Evolutionary conservation across 2,797 vertebrate genomes (phyloP).

Genomic region (Peromyscus attwateri): DNA sequence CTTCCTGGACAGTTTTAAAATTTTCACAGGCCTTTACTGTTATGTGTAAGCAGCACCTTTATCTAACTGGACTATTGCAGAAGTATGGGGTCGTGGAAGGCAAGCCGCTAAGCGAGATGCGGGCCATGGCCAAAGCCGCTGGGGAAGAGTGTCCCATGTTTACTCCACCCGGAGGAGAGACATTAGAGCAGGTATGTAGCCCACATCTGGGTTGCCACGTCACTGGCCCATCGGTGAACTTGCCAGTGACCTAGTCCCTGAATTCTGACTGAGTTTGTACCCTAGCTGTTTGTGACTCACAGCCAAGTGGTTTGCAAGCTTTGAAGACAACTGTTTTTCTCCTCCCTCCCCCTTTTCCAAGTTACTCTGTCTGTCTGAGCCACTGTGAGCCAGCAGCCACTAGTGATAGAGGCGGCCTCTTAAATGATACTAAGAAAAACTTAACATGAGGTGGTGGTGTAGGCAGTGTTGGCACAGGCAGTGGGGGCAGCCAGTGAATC

Average conservation of each 20-base stretch:
- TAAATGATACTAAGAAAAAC: not conserved
- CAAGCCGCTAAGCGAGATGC: conserved; percentile 91
- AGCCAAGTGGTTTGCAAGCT: conserved; percentile 3
- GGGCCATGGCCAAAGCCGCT: conserved; percentile 94
- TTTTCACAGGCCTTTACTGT: not conserved
- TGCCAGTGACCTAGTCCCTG: accelerated
- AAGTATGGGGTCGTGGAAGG: conserved; percentile 95
- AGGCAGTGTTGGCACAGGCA: not conserved
- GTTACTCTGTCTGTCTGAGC: not conserved
- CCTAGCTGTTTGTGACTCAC: not conserved
- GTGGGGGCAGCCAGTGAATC: not conserved
- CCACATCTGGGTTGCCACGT: accelerated
- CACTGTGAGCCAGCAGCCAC: not conserved
- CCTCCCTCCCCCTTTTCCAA: not conserved
- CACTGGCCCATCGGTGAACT: accelerated
- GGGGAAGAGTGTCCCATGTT: conserved; percentile 93
- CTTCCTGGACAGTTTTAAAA: not conserved
- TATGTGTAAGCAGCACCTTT: not conserved
- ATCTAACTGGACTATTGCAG: conserved; percentile 84
- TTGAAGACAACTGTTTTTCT: not conserved
- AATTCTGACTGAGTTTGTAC: not conserved
- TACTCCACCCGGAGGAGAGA: conserved; percentile 96
- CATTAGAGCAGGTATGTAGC: conserved; percentile 92
- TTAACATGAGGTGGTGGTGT: not conserved
- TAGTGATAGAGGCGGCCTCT: not conserved